These are phyloP conservation scores for Mythimna albipuncta DNA, from an alignment of 2,888 invertebrate genomes.

Conservation along the genomic window DNA sequence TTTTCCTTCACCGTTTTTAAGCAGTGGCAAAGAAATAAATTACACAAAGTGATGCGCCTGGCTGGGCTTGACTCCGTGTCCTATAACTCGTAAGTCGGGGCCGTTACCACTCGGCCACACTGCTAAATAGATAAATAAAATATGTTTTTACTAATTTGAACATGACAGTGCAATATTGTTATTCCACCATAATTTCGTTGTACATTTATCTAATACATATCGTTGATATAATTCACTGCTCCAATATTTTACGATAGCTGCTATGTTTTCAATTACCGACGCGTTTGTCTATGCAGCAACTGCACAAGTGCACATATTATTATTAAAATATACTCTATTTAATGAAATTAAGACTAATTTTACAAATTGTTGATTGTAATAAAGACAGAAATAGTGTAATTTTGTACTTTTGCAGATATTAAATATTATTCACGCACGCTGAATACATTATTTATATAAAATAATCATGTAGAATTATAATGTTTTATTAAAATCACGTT, in stretches of 20 bases:
- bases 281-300: neutral
- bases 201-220: constrained; percentile 20
- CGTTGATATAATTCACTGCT: constrained; percentile 7
- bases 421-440: constrained; percentile 16
- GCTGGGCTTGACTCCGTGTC: too few species aligned
- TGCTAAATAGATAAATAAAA: neutral
- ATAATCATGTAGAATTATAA: constrained; percentile 15
- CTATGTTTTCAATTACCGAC: neutral
- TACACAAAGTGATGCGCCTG: too few species aligned
- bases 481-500: constrained; percentile 11
- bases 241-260: constrained; percentile 2
- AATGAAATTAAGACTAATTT: constrained; percentile 1
- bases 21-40: too few species aligned
- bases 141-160: constrained; percentile 11
- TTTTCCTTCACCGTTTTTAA: too few species aligned
- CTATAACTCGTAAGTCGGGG: too few species aligned
- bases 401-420: constrained; percentile 19
- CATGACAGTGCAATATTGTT: constrained; percentile 5
- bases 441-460: constrained; percentile 10
- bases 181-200: neutral
- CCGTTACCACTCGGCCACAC: too few species aligned
- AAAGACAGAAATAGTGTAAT: constrained; percentile 17
- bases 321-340: constrained; percentile 6
- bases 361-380: neutral
- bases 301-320: neutral